Evolutionary conservation across 2,113 vertebrate species (phyloP), one percentile per base, ranked within the genome.

Genomic region (Phycodurus eques): DNA sequence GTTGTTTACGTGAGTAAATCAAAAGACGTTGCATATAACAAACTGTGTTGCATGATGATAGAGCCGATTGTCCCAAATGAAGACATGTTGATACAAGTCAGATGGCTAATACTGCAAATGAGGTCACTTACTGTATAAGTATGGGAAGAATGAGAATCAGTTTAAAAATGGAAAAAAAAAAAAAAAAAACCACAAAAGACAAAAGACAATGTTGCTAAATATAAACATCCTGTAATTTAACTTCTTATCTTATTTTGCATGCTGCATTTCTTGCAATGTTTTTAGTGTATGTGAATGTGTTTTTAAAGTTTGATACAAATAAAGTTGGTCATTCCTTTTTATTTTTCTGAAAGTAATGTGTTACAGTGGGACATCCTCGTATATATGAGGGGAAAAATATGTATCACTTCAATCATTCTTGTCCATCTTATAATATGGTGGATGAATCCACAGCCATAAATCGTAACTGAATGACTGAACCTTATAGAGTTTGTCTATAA

Each of bases 291-390:
- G 73, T 62, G 72, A 15, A 65, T 85, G 61, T 82, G 7, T 74
- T 85, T 57, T 69, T 60, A 44, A 70, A 74, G 43, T 72, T 76
- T 61, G 31, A 64, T 67, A 63, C 20, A 71, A 85, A 90, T 90
- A 88, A 90, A 89, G 68, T 3, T 75, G 65, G 27, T 68, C 31
- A 27, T 44, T 73, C 1, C 61, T 80, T 84, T 83, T 81, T 73
- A 82, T 68, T 77, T 47, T 81, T 14, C 70, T 31, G 8, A 51
- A 53, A 15, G 56, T 6, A 2, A 42, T 70, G 67, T 69, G 63
- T 72, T 19, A 43, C 15, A 56, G 63, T 42, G n/a, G 60, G 0
- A 8, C 35, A 57, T 1, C 9, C 9, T 13, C 17, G 17, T 0
- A 53, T 10, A 56, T 13, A 27, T 59, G 56, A 14, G 9, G 8